Evolutionary conservation across 2,888 invertebrate genomes (phyloP), one percentile per base, ranked within the genome.

Genomic region (Hanleya hanleyi): DNA sequence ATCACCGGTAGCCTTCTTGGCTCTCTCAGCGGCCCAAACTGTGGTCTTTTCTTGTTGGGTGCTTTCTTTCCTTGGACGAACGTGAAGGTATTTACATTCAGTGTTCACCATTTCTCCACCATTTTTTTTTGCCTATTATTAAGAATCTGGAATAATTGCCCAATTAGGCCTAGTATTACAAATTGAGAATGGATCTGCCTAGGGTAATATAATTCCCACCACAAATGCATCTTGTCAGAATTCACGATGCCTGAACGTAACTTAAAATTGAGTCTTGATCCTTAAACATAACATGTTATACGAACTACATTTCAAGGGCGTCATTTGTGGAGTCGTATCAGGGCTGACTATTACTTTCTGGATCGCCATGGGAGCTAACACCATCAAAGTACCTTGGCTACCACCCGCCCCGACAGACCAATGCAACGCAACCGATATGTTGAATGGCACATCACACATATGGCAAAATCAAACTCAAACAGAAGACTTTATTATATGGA

Each of bases 31-130:
- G 84, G 83, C 0, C 84, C 84, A 1, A 69, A 80, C 15, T 62
- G 71, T 2, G 84, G 84, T 15, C 72, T 84, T 26, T 80, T 84
- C 47, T 69, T 81, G 26, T 76, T 84, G 0, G 84, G 82, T 9
- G 82, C 80, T 2, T 68, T 74, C 5, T 80, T 83, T 65, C 82
- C 84, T 4, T 57, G 57, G 51, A 57, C 57, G 29, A 57, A 57
- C 29, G 57, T 57, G 22, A 22, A 22, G 57, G 57, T 57, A n/a
- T n/a, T n/a, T n/a, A n/a, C n/a, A n/a, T n/a, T n/a, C n/a, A n/a
- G n/a, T n/a, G n/a, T n/a, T n/a, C n/a, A n/a, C n/a, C n/a, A n/a
- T n/a, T n/a, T n/a, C n/a, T n/a, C n/a, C n/a, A n/a, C n/a, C n/a
- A n/a, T n/a, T n/a, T n/a, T n/a, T n/a, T n/a, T n/a, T n/a, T n/a